Evolutionary conservation across 2,113 vertebrate genomes (phyloP).

Genomic region (Toxotes jaculatrix): DNA sequence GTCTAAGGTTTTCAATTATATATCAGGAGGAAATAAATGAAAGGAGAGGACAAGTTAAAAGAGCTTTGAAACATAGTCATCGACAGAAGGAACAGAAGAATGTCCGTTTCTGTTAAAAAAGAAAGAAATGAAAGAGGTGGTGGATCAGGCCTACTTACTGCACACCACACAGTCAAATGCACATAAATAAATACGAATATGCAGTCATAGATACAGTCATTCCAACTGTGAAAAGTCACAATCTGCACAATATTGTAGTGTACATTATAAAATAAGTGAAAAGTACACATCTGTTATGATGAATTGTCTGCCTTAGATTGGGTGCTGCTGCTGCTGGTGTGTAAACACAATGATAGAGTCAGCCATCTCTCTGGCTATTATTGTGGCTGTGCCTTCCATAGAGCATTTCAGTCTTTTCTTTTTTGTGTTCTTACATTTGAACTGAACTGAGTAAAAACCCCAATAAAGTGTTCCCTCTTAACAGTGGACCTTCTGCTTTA

Average conservation of each 20-base stretch:
- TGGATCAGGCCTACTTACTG: background rate
- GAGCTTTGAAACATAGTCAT: background rate
- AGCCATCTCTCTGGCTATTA: slow-evolving; percentile 31
- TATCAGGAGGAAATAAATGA: background rate
- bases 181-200: slow-evolving; percentile 27
- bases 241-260: slow-evolving; percentile 44
- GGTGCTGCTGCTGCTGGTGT: slow-evolving; percentile 48
- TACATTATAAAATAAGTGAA: slow-evolving; percentile 5
- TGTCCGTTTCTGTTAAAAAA: background rate
- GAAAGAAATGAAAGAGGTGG: background rate
- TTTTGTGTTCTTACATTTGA: slow-evolving; percentile 55
- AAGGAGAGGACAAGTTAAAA: background rate
- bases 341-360: slow-evolving; percentile 35
- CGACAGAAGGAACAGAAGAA: background rate
- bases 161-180: slow-evolving; percentile 33
- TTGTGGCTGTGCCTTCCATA: slow-evolving; percentile 69
- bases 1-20: background rate
- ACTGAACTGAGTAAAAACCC: slow-evolving; percentile 31
- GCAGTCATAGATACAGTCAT: background rate
- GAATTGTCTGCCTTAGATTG: slow-evolving; percentile 31
- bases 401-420: slow-evolving; percentile 40
- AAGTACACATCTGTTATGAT: slow-evolving; percentile 57
- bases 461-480: slow-evolving; percentile 63
- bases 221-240: slow-evolving; percentile 31
- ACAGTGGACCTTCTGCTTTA: background rate